Evolutionary conservation across 2,113 vertebrate species (phyloP).

Genomic region (Myotis brandtii): DNA sequence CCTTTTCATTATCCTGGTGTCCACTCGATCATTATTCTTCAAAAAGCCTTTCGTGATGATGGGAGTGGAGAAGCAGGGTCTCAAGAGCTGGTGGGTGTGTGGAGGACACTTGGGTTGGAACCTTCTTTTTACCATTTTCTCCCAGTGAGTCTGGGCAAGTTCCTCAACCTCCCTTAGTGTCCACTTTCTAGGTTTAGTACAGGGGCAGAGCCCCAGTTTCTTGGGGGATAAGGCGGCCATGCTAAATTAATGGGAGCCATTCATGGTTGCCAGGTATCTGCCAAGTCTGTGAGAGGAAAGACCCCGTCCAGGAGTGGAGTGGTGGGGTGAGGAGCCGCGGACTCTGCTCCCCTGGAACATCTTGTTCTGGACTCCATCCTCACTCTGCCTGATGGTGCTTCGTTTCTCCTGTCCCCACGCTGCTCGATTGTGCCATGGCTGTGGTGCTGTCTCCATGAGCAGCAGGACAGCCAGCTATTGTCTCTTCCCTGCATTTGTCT

Average conservation of each 20-base stretch:
- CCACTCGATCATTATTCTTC: not conserved
- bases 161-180: not conserved
- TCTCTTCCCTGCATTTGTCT: not conserved
- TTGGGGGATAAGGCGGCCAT: not conserved
- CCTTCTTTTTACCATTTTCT: not conserved
- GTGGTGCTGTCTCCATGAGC: not conserved
- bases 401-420: not conserved
- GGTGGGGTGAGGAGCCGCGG: not conserved
- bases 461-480: fast-evolving
- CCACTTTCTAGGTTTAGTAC: not conserved
- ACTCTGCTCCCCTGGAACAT: not conserved
- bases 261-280: too few species aligned
- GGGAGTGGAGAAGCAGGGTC: not conserved
- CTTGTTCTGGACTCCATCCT: not conserved
- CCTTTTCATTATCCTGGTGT: not conserved
- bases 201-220: not conserved
- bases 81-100: not conserved
- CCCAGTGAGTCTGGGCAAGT: not conserved
- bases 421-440: not conserved
- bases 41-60: not conserved
- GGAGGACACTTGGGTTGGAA: not conserved
- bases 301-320: fast-evolving
- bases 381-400: not conserved
- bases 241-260: not conserved
- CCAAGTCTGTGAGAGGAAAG: too few species aligned